A percentile compares a stretch with the other conserved stretches of the same genome.
Conservation (phyloP, 2,888 invertebrate species). For the Scaptomyza caliginosa region DNA sequence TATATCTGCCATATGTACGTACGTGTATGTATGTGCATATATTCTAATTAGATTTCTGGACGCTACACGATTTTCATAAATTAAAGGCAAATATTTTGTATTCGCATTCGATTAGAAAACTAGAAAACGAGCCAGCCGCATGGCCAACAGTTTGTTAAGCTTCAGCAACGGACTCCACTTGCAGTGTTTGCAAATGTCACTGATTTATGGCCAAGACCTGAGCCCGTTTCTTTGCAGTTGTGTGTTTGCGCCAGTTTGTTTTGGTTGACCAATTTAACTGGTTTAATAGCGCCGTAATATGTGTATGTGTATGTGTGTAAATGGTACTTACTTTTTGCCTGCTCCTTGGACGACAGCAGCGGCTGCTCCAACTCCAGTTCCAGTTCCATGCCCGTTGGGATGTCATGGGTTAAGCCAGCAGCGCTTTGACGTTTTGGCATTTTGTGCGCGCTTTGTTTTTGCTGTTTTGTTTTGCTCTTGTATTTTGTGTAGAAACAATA, state of each 20-base stretch:
- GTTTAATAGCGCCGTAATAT: constrained; percentile 63
- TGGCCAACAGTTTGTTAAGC: constrained; percentile 16
- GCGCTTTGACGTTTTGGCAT: constrained; percentile 53
- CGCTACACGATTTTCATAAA: constrained; percentile 68
- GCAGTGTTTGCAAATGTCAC: constrained; percentile 76
- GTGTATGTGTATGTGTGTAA: constrained; percentile 13
- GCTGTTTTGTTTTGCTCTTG: constrained; percentile 1
- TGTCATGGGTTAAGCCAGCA: constrained; percentile 40
- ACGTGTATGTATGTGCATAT: constrained; percentile 20
- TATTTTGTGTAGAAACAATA: constrained; percentile 23
- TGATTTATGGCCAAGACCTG: constrained; percentile 67
- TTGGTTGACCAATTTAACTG: constrained; percentile 71
- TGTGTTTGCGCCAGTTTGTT: constrained; percentile 37
- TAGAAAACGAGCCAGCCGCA: constrained; percentile 22
- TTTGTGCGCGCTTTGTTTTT: constrained; percentile 18
- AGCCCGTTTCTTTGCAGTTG: constrained; percentile 14
- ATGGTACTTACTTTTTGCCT: constrained; percentile 60
- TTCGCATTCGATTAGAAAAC: constrained; percentile 47
- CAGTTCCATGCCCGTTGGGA: constrained; percentile 23
- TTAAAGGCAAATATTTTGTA: constrained; percentile 59
- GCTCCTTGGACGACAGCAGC: constrained; percentile 60
- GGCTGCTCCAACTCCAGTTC: constrained; percentile 42
- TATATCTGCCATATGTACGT: background rate
- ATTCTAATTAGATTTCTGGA: constrained; percentile 60
- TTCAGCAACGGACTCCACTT: constrained; percentile 32